These are phyloP conservation scores for Caenorhabditis sp. DNA, from an alignment of 2,888 invertebrate species.

Conservation along the genomic window DNA sequence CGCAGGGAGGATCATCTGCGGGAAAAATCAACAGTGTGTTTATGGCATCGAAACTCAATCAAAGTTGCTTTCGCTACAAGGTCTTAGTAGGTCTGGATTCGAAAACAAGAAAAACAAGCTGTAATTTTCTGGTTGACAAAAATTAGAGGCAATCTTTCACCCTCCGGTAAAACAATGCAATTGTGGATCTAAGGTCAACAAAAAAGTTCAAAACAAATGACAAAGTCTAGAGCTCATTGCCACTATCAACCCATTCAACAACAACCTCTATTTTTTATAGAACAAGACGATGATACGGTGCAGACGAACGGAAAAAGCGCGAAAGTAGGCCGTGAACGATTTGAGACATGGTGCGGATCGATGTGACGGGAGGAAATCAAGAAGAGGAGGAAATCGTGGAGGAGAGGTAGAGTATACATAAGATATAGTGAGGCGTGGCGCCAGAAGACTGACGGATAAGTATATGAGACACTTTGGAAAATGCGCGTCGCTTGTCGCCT, in stretches of 20 bases:
- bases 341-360: conserved; percentile 36
- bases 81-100: no score
- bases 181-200: no score
- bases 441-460: conserved; percentile 63
- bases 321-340: conserved; percentile 52
- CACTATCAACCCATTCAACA: not conserved
- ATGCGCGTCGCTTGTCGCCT: conserved; percentile 60
- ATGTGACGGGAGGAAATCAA: conserved; percentile 35
- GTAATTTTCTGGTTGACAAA: no score
- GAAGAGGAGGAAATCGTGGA: conserved; percentile 28
- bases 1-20: no score
- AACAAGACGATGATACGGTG: conserved; percentile 29
- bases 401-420: conserved; percentile 61
- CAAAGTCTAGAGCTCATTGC: not conserved
- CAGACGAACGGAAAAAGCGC: conserved; percentile 52
- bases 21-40: no score
- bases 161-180: no score
- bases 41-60: no score
- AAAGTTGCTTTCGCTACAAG: no score
- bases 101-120: no score
- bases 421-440: conserved; percentile 65
- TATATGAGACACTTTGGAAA: conserved; percentile 65
- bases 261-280: not conserved
- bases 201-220: no score
- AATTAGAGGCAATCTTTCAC: no score